Percentiles rank a stretch among this genome's conserved stretches.
Conservation (phyloP, 53 echinoderm and acorn worm genomes). For the Actinopyga echinites region DNA sequence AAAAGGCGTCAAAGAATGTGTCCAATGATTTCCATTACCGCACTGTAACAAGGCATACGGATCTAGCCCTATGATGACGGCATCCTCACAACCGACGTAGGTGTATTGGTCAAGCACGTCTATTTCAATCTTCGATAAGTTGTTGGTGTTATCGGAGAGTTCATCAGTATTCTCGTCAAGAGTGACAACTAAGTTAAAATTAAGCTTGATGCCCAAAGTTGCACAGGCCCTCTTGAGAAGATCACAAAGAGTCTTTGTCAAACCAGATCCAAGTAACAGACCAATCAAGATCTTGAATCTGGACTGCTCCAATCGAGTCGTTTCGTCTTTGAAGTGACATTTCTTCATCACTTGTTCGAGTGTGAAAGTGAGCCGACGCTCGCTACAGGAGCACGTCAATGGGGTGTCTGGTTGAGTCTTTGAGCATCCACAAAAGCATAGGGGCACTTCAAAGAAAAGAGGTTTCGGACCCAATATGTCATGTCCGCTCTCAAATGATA, state of each 20-base stretch:
- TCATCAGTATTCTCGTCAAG: background rate
- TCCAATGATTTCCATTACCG: conserved; percentile 12
- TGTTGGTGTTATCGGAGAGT: background rate
- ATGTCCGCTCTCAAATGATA: background rate
- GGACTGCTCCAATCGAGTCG: background rate
- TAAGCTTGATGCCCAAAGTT: background rate
- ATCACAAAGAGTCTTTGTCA: background rate
- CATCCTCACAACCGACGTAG: conserved; percentile 5
- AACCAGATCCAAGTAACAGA: background rate
- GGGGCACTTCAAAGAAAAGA: background rate
- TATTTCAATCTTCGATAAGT: background rate
- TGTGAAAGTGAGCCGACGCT: background rate
- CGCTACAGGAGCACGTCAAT: background rate
- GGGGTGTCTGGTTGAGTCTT: background rate
- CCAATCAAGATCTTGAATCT: background rate
- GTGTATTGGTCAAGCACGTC: conserved; percentile 8
- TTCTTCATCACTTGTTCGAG: background rate
- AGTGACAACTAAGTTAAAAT: background rate
- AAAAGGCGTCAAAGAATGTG: background rate
- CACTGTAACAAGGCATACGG: conserved; percentile 14
- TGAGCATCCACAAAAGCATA: background rate
- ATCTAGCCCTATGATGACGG: conserved; percentile 3
- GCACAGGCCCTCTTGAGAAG: background rate
- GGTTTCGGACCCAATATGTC: conserved; percentile 20
- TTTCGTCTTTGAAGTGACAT: background rate